Conservation (phyloP, 2,113 vertebrate species). For the Puntigrus tetrazona region DNA sequence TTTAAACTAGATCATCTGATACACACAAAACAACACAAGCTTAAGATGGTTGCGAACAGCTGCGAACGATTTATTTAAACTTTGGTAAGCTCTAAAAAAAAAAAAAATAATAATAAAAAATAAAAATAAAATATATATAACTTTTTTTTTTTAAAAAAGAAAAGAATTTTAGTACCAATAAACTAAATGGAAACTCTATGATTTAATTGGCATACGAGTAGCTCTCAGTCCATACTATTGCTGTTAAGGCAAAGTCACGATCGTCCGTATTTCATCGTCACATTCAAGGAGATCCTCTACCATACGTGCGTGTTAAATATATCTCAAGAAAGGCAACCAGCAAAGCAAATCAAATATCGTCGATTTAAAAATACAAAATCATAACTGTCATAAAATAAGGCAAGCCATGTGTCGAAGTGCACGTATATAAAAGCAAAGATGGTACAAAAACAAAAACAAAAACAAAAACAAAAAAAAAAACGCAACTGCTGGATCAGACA, state of each 20-base stretch:
- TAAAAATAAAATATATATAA: too few species aligned
- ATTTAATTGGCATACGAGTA: background rate
- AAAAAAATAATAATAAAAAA: background rate
- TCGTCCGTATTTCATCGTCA: background rate
- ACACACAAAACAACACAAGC: conserved; percentile 12
- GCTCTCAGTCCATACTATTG: conserved; percentile 14
- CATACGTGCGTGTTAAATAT: background rate
- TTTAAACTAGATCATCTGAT: background rate
- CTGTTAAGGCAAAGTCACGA: conserved; percentile 5
- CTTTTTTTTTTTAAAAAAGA: background rate
- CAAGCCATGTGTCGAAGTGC: background rate
- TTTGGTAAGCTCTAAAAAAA: conserved; percentile 39
- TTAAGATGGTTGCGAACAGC: conserved; percentile 6
- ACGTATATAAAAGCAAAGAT: conserved; percentile 7
- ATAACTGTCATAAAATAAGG: conserved; percentile 29
- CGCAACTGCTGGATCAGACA: background rate
- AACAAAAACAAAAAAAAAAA: too few species aligned
- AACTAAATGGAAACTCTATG: background rate
- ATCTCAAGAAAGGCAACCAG: background rate
- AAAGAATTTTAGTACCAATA: background rate
- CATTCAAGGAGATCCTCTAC: background rate
- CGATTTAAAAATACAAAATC: conserved; percentile 30
- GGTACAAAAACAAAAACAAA: too few species aligned
- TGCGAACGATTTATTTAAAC: background rate
- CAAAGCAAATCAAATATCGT: background rate